Evolutionary conservation across 2,113 vertebrate species (phyloP), one percentile per base, ranked within the genome.

Genomic region (Xyliphius kryptos): DNA sequence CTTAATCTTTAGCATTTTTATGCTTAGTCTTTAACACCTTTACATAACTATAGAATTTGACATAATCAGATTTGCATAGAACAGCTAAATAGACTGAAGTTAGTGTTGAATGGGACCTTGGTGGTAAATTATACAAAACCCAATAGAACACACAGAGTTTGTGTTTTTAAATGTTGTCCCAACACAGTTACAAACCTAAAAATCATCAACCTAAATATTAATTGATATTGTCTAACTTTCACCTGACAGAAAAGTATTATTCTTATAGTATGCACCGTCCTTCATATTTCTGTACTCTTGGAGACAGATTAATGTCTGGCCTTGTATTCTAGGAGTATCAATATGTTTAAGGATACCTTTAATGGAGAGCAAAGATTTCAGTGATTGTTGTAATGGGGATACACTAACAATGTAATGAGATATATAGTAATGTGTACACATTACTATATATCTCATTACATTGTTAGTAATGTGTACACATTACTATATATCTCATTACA

Each of bases 51-150:
- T 63, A 60, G 16, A n/a, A n/a, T n/a, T n/a, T n/a, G n/a, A n/a
- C n/a, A n/a, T n/a, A n/a, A n/a, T n/a, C n/a, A n/a, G n/a, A 21
- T 51, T 70, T 66, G 17, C 36, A 66, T 14, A 61, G 37, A 44
- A 57, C 36, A 49, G 63, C 52, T 32, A 71, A 26, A 71, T 57
- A 71, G 20, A 55, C n/a, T 16, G 22, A 69, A 32, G 59, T 17
- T 12, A 68, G 15, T 40, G 46, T 13, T 58, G 66, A 72, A 48
- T 63, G 65, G 11, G 37, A 68, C 41, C 60, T 49, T 55, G 60
- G 60, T 63, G 65, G 55, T 17, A 64, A 47, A 60, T 68, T 64
- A 49, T 36, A 49, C 63, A 66, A 61, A 26, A 70, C 56, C 67
- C 68, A 69, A 20, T 40, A 65, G 17, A 72, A n/a, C n/a, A n/a